A percentile compares a stretch with the other conserved stretches of the same genome.
phyloP scores from a whole-genome alignment of 2,797 vertebrate genomes.

The Chiroxiphia lanceolata region DNA sequence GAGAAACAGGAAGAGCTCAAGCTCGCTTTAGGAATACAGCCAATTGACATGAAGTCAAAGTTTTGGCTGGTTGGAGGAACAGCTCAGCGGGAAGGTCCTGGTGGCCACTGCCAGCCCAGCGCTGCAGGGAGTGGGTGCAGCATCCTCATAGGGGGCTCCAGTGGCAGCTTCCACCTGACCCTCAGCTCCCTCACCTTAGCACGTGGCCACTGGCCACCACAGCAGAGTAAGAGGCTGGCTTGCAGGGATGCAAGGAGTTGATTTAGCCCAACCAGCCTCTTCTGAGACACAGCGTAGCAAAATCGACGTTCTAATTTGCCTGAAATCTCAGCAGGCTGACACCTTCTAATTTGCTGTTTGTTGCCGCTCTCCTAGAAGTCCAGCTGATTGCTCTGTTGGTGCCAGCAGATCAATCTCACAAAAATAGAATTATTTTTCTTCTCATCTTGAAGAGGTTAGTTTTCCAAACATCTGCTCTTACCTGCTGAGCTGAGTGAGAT shows the following conservation, averaged over 20 bases:
- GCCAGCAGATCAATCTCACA: slow-evolving; percentile 32
- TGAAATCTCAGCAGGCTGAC: slow-evolving; percentile 29
- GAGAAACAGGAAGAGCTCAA: background rate
- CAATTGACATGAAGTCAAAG: background rate
- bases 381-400: slow-evolving; percentile 43
- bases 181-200: background rate
- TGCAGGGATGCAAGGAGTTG: background rate
- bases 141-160: fast-evolving
- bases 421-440: slow-evolving; percentile 28
- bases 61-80: background rate
- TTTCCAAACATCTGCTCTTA: slow-evolving; percentile 51
- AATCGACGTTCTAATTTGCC: background rate
- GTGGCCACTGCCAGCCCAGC: background rate
- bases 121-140: background rate
- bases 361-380: slow-evolving; percentile 16
- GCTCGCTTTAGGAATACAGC: background rate
- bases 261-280: background rate
- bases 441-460: slow-evolving; percentile 12
- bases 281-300: background rate
- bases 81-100: background rate
- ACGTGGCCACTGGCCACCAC: fast-evolving
- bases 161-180: background rate
- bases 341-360: slow-evolving; percentile 52
- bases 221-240: background rate
- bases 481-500: slow-evolving; percentile 37